phyloP scores from a whole-genome alignment of 1,140 invertebrate species.

The Leptestheria dahalacensis region DNA sequence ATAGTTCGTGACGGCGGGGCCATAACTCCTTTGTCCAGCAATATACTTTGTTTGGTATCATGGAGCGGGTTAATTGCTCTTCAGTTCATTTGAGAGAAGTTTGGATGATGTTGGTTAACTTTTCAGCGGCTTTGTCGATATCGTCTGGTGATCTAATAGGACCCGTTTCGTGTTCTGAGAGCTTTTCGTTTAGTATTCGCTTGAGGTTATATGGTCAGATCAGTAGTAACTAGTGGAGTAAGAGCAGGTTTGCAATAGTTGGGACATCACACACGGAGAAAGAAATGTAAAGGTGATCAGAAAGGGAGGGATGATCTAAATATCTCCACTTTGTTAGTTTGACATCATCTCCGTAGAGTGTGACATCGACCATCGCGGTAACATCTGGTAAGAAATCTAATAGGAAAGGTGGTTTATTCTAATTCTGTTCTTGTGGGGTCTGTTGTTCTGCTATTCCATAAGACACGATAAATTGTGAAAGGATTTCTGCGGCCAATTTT shows the following conservation, averaged over 20 bases:
- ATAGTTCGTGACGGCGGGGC: too few relatives aligned
- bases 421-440: not conserved
- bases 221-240: not conserved
- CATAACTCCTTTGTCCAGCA: too few relatives aligned
- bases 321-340: not conserved
- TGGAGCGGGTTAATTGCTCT: too few relatives aligned
- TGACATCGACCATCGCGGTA: not conserved
- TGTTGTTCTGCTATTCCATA: not conserved
- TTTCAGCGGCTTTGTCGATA: too few relatives aligned
- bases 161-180: too few relatives aligned
- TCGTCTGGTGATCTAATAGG: too few relatives aligned
- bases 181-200: too few relatives aligned
- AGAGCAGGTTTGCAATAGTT: not conserved
- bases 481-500: not conserved
- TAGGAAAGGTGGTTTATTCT: not conserved
- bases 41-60: too few relatives aligned
- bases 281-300: conserved; percentile 1
- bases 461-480: not conserved
- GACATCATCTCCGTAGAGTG: not conserved
- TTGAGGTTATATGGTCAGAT: not conserved
- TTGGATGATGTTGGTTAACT: too few relatives aligned
- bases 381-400: not conserved
- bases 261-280: not conserved
- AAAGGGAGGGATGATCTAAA: not conserved
- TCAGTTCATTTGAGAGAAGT: too few relatives aligned